These are phyloP conservation scores for Xylocopa sonorina DNA, from an alignment of 1,140 invertebrate genomes.

Conservation along the genomic window DNA sequence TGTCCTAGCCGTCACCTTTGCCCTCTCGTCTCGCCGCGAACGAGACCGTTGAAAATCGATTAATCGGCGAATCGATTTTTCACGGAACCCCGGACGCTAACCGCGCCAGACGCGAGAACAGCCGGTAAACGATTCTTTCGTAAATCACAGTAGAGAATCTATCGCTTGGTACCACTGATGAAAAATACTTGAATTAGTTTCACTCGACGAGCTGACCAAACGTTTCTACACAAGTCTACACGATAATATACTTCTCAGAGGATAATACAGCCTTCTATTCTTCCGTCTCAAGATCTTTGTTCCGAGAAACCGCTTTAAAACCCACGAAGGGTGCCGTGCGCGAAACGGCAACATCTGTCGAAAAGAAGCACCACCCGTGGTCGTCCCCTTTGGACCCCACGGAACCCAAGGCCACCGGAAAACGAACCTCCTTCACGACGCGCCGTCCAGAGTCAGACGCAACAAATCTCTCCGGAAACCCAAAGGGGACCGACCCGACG, in stretches of 20 bases:
- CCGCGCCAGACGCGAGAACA: not conserved
- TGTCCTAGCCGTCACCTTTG: conserved; percentile 50
- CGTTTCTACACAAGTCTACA: not conserved
- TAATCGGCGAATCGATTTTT: conserved; percentile 59
- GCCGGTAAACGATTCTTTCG: not conserved
- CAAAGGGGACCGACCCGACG: not conserved
- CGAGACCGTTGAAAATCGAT: conserved; percentile 64
- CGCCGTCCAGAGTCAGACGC: not conserved
- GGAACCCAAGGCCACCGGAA: conserved; percentile 18
- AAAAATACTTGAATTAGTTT: not conserved
- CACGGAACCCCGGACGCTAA: conserved; percentile 9
- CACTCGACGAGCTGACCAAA: not conserved
- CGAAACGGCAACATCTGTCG: not conserved
- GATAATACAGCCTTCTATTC: not conserved
- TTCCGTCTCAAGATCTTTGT: not conserved
- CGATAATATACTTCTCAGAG: not conserved
- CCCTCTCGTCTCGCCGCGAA: conserved; percentile 28
- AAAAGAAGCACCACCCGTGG: not conserved
- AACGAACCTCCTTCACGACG: conserved; percentile 1
- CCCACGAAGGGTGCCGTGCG: not conserved
- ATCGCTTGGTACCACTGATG: not conserved
- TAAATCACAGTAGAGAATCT: not conserved
- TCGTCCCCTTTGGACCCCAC: not conserved
- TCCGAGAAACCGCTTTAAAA: conserved; percentile 1
- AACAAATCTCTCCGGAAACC: not conserved